A percentile compares a stretch with the other conserved stretches of the same genome.
Conservation (phyloP, 2,797 vertebrate genomes). For the Chromis chromis region DNA sequence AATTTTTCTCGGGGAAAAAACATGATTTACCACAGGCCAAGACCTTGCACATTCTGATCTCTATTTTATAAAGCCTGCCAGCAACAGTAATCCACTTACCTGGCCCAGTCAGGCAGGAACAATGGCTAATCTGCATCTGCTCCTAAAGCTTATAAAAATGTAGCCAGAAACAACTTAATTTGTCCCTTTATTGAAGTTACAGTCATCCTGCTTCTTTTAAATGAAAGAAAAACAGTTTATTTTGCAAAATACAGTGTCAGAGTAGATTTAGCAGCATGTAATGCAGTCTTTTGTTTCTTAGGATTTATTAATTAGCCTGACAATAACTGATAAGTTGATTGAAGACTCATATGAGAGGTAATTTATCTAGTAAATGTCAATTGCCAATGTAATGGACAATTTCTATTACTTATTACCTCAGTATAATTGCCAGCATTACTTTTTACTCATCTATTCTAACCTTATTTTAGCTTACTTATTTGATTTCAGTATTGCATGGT, state of each 20-base stretch:
- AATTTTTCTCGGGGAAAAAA: background rate
- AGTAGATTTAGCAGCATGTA: no score
- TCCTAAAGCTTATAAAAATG: conserved; percentile 13
- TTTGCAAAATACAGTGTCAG: background rate
- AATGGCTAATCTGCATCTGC: conserved; percentile 24
- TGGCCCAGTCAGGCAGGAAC: background rate
- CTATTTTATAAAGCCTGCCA: conserved; percentile 10
- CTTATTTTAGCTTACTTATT: no score
- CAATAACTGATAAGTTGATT: background rate
- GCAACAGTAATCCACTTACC: conserved; percentile 25
- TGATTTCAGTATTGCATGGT: no score
- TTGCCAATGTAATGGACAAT: no score
- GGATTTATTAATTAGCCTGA: background rate
- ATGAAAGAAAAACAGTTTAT: background rate
- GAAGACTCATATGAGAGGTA: background rate
- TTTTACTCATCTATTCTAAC: no score
- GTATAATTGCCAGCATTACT: no score
- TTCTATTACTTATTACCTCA: no score
- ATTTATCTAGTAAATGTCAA: background rate
- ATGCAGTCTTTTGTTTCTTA: no score
- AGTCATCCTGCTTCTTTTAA: conserved; percentile 1
- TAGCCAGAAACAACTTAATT: no score
- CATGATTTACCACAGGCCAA: background rate
- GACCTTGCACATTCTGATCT: conserved; percentile 10
- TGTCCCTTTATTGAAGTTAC: background rate